Percentiles rank a stretch among this genome's conserved stretches.
Conservation (phyloP, 2,113 vertebrate genomes). For the Nothocercus julius region DNA sequence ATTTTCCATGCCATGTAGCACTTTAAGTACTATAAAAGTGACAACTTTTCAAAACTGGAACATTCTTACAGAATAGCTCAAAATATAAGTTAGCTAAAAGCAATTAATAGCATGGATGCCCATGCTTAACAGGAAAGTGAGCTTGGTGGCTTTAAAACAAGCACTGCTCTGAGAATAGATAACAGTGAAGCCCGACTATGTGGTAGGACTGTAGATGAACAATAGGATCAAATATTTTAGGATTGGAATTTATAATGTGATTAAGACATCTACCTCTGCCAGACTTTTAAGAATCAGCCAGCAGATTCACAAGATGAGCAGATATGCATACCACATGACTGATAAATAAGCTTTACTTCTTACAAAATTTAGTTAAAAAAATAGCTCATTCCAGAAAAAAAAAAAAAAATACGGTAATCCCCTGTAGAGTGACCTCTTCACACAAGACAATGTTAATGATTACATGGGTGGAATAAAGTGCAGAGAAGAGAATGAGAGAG, state of each 20-base stretch:
- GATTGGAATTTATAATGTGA: background rate
- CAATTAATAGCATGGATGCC: background rate
- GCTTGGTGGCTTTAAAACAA: background rate
- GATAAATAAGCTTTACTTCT: background rate
- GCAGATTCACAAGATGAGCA: background rate
- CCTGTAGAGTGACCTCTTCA: background rate
- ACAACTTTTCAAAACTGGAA: background rate
- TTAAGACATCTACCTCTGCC: background rate
- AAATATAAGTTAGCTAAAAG: background rate
- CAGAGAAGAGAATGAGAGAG: background rate
- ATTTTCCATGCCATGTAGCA: background rate
- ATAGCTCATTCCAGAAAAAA: background rate
- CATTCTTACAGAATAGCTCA: background rate
- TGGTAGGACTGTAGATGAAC: accelerated
- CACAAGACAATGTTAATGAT: background rate
- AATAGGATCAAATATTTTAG: background rate
- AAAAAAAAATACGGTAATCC: background rate
- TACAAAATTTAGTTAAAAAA: background rate
- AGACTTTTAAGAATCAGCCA: background rate
- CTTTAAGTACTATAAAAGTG: background rate
- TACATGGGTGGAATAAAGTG: background rate
- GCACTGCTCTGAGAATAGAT: background rate
- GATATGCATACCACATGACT: background rate
- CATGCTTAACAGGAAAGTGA: background rate
- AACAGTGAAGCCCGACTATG: background rate